Base-by-base conservation (phyloP, 1,140 invertebrate species). In the Zaprionus vittiger region DNA sequence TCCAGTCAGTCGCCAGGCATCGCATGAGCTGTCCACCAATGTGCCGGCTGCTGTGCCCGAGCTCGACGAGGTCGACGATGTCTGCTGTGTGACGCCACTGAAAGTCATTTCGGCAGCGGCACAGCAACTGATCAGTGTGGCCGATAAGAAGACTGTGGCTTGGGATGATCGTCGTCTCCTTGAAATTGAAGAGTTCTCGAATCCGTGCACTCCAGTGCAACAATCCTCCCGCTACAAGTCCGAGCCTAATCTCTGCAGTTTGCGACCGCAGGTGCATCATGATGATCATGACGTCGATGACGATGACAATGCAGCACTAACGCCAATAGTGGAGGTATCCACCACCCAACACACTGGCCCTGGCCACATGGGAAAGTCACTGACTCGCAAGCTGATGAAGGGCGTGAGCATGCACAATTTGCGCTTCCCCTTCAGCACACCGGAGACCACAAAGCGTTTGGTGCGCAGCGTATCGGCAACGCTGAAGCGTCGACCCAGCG, bases 331-430 rank as follows among this genome's bases (percentile, higher is more conserved):
- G 12, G 84, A 89, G 57, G 81, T 80, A 7, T 60, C 72, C 0
- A 63, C 79, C 14, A 56, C 76, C 9, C 31, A 34, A 4, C 67
- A 61, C 11, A 64, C 76, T 2, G 73, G 61, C 64, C 64, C 55
- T 7, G 78, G 80, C 9, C 31, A 34, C 44, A 63, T 90, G 73
- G 77, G 91, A 22, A 80, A 81, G 22, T 91, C 81, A 0, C 72
- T 92, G 7, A 92, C 89, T 12, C 89, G 91, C 9, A 93, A 92
- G 34, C 67, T 93, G n/a, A 91, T 93, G 79, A 93, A 93, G 52
- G 92, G 92, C 34, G 92, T 93, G 6, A 93, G 92, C 79, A 92
- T 93, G 86, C 84, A 83, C 12, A 93, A 93, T 63, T 70, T 93
- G 5, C 80, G 83, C 34, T 91, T 92, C 61, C 85, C 87, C 1